Evolutionary conservation across 2,888 invertebrate species (phyloP).

Genomic region (Altica lythri): DNA sequence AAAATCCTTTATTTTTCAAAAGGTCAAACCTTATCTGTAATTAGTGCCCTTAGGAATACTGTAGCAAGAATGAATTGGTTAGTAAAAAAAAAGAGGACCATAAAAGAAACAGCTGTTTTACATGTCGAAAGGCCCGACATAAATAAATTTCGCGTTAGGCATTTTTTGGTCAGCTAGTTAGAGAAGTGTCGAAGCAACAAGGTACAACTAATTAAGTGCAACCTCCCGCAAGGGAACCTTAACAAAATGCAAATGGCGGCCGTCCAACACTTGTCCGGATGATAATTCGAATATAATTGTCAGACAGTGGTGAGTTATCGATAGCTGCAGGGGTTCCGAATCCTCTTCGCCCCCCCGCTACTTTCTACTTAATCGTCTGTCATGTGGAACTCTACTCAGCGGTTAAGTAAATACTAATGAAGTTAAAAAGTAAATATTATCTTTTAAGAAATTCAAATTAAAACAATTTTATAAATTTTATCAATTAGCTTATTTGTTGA

Average conservation of each 20-base stretch:
- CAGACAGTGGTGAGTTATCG: slow-evolving; percentile 54
- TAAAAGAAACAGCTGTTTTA: slow-evolving; percentile 10
- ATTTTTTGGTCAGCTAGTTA: slow-evolving; percentile 13
- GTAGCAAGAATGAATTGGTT: slow-evolving; percentile 3
- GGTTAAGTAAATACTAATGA: slow-evolving; percentile 12
- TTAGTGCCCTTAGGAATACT: too few species aligned
- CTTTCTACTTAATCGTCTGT: slow-evolving; percentile 42
- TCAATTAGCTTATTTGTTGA: too few species aligned
- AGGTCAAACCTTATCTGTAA: too few species aligned
- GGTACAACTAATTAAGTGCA: slow-evolving; percentile 42
- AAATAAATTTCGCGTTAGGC: slow-evolving; percentile 17
- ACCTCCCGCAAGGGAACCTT: slow-evolving; percentile 38
- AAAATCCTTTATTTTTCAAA: too few species aligned
- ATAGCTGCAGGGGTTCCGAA: slow-evolving; percentile 48
- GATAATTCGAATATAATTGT: slow-evolving; percentile 54
- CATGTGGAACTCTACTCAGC: slow-evolving; percentile 1
- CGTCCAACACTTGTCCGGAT: slow-evolving; percentile 47
- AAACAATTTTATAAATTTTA: too few species aligned
- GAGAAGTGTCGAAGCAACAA: slow-evolving; percentile 17
- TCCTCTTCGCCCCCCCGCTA: slow-evolving; percentile 42
- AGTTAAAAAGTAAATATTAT: too few species aligned
- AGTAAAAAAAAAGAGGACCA: slow-evolving; percentile 2
- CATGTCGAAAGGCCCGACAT: slow-evolving; percentile 7
- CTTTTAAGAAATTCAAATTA: too few species aligned
- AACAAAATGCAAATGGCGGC: slow-evolving; percentile 46